A percentile compares a stretch with the other conserved stretches of the same genome.
Conservation (phyloP, 1,140 invertebrate species). For the Tetranychus urticae region DNA sequence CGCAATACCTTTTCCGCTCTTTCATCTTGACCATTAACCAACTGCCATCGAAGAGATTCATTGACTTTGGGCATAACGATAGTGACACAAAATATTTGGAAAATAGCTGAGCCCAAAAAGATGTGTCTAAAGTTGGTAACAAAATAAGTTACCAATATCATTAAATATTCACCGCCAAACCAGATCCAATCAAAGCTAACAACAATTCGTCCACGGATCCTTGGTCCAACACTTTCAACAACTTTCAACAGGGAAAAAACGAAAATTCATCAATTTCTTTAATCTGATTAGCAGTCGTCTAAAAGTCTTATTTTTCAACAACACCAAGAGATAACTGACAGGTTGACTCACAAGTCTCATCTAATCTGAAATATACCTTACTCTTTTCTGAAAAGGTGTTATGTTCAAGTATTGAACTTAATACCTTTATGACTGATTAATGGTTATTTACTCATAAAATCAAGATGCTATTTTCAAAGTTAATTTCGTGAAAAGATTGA, state of each 20-base stretch:
- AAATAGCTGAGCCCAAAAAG: not conserved
- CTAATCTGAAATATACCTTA: too few relatives aligned
- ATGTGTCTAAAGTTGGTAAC: constrained; percentile 34
- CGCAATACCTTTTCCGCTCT: constrained; percentile 2
- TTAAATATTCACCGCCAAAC: constrained; percentile 44
- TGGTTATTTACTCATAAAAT: not conserved
- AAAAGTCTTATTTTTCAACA: not conserved
- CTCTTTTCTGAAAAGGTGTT: too few relatives aligned
- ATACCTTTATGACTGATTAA: too few relatives aligned
- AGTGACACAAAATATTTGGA: not conserved
- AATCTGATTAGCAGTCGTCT: not conserved
- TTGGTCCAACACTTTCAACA: constrained; percentile 57
- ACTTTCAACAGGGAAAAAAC: constrained; percentile 22
- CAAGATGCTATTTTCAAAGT: not conserved
- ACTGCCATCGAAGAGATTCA: constrained; percentile 9
- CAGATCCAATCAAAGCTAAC: constrained; percentile 46
- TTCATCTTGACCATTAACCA: not conserved
- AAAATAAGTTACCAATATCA: constrained; percentile 40
- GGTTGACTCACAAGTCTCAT: too few relatives aligned
- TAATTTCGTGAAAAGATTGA: not conserved
- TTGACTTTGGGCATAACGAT: not conserved
- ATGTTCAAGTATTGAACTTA: too few relatives aligned
- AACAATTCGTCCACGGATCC: constrained; percentile 43
- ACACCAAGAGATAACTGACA: not conserved
- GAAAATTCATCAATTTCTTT: not conserved